Evolutionary conservation across 2,113 vertebrate genomes (phyloP), one percentile per base, ranked within the genome.

Genomic region (Phalacrocorax carbo): DNA sequence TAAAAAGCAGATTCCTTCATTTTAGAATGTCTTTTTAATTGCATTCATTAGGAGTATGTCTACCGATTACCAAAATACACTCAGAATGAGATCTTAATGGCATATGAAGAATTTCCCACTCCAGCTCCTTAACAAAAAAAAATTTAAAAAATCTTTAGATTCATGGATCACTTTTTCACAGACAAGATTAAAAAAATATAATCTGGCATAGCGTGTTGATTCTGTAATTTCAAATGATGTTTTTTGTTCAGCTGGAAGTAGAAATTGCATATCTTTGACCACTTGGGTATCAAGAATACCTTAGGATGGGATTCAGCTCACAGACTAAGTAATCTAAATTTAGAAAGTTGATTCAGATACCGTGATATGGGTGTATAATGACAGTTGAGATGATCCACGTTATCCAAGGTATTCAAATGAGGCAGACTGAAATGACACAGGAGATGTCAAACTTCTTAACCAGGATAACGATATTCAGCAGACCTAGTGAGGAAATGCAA

Each of bases 371-470:
- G 4, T 69, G 21, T 51, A 82, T 49, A 82, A 49, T 34, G 58
- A 30, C 10, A 80, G 16, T 34, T 89, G 18, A 89, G 29, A 30
- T 0, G 2, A 83, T 86, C 8, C 17, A 32, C 0, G 0, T 89
- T 80, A 77, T 29, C 10, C 7, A 72, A 70, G 15, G 9, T 20
- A 86, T 55, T 68, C 11, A 42, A 86, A 77, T 61, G 18, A 81
- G n/a, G 13, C 16, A 88, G 46, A 61, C 18, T 27, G 22, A n/a
- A 54, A 51, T 32, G n/a, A 57, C 32, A 62, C 14, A 82, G 40
- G 26, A 84, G 83, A 73, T 26, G 9, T 34, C 23, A 70, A 70
- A 73, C 7, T 78, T 83, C 49, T 91, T 38, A 36, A 0, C 30
- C 42, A 44, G 15, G 13, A 36, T 80, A 80, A 44, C 15, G 4